These are phyloP conservation scores for Dasypogon diadema DNA, from an alignment of 2,888 invertebrate species.

Conservation along the genomic window DNA sequence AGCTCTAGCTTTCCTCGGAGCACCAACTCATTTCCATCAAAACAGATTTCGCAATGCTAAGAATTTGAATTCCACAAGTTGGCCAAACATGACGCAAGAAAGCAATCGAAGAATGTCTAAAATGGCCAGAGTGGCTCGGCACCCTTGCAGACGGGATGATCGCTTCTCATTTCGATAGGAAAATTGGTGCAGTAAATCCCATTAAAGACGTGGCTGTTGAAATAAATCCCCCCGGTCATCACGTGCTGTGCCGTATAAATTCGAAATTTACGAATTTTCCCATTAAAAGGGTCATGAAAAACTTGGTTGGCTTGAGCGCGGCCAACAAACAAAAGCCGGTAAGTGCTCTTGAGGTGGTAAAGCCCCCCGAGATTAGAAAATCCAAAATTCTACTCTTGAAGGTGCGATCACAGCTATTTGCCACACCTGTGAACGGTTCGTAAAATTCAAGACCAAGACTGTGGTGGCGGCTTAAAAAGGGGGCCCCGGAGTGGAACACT, in stretches of 20 bases:
- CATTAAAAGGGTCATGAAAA: too few species aligned
- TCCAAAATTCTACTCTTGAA: background rate
- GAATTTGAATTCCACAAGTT: background rate
- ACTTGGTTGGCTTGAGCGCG: too few species aligned
- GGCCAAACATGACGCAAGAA: background rate
- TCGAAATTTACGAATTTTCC: background rate
- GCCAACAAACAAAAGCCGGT: background rate
- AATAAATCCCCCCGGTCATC: background rate
- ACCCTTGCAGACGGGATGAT: background rate
- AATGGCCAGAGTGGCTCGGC: background rate
- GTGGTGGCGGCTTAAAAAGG: too few species aligned
- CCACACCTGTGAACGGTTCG: slow-evolving; percentile 1
- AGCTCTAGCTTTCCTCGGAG: background rate
- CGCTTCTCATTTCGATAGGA: background rate
- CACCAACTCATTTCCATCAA: background rate
- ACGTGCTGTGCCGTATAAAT: background rate
- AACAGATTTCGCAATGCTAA: background rate
- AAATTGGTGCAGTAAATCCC: background rate
- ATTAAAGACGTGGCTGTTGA: background rate
- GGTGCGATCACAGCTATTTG: background rate
- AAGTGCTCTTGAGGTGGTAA: too few species aligned
- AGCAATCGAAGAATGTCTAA: background rate
- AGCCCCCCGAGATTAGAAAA: background rate
- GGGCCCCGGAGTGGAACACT: background rate
- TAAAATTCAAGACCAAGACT: background rate